phyloP scores from a whole-genome alignment of 2,797 vertebrate genomes.

The Darevskia nairensis region DNA sequence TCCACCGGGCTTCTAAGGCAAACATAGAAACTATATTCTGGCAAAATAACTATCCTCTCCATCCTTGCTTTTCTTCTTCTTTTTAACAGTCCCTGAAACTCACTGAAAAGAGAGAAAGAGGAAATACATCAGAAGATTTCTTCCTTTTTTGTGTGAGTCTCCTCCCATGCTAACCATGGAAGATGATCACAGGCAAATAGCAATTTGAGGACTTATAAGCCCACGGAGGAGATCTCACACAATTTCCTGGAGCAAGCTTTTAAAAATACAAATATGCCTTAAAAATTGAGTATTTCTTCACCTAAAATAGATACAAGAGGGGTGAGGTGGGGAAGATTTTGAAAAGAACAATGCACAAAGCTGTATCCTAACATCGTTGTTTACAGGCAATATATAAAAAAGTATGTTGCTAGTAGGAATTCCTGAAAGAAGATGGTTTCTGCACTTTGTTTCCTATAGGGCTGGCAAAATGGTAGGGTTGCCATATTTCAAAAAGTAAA shows the following conservation, averaged over 20 bases:
- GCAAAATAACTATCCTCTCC: neutral
- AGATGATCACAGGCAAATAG: constrained; percentile 69
- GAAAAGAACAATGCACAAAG: constrained; percentile 2
- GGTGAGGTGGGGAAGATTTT: constrained; percentile 4
- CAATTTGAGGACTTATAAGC: neutral
- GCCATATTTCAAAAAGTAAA: too few species aligned
- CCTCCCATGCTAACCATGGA: constrained; percentile 56
- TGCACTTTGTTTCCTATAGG: too few species aligned
- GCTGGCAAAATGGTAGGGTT: too few species aligned
- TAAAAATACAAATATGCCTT: neutral
- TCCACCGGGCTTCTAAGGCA: too few species aligned
- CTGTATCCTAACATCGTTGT: constrained; percentile 42
- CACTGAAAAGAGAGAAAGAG: constrained; percentile 22
- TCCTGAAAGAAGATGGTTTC: too few species aligned
- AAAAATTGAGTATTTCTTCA: constrained; percentile 29
- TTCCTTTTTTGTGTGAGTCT: constrained; percentile 46
- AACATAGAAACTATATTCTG: too few species aligned
- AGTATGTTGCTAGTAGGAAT: too few species aligned
- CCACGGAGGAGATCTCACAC: constrained; percentile 68
- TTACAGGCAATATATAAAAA: neutral
- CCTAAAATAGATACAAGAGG: constrained; percentile 32
- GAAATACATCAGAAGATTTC: constrained; percentile 22
- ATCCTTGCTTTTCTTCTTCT: constrained; percentile 2
- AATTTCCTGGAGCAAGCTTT: neutral
- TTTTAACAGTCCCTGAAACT: constrained; percentile 71